Percentiles rank a stretch among this genome's conserved stretches.
Conservation (phyloP, 2,888 invertebrate species). For the Zygogramma bicolorata region DNA sequence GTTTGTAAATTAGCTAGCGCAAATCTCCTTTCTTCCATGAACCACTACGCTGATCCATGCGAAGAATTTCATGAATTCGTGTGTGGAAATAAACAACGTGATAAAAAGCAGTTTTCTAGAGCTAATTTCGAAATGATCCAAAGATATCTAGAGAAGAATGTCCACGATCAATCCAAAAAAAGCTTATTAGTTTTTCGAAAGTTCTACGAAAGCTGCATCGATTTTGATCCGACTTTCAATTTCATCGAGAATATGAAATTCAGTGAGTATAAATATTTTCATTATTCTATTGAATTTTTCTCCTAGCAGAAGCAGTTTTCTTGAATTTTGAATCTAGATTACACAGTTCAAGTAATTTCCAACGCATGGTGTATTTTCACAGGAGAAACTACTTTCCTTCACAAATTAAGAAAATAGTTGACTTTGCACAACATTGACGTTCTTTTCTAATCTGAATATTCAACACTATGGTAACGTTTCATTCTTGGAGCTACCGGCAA, state of each 20-base stretch:
- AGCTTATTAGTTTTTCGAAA: background rate
- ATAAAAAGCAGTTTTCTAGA: background rate
- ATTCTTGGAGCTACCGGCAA: no score
- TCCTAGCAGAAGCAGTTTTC: no score
- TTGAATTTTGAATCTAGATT: no score
- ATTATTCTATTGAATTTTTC: no score
- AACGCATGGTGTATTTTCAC: no score
- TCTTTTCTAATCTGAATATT: no score
- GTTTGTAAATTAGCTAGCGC: background rate
- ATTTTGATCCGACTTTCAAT: background rate
- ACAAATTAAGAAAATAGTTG: no score
- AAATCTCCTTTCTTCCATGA: background rate
- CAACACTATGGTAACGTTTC: no score
- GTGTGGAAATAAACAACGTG: background rate
- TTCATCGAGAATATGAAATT: background rate
- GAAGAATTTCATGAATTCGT: slow-evolving; percentile 13
- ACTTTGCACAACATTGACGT: no score
- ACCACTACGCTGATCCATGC: slow-evolving; percentile 3
- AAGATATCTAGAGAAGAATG: background rate
- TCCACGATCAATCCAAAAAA: background rate
- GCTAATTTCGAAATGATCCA: background rate
- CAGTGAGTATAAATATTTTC: background rate
- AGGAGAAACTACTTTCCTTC: no score
- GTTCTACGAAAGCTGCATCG: background rate
- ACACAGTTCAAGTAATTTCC: no score